Evolutionary conservation across 2,888 invertebrate species (phyloP).

Genomic region (Crepidodera aurea): DNA sequence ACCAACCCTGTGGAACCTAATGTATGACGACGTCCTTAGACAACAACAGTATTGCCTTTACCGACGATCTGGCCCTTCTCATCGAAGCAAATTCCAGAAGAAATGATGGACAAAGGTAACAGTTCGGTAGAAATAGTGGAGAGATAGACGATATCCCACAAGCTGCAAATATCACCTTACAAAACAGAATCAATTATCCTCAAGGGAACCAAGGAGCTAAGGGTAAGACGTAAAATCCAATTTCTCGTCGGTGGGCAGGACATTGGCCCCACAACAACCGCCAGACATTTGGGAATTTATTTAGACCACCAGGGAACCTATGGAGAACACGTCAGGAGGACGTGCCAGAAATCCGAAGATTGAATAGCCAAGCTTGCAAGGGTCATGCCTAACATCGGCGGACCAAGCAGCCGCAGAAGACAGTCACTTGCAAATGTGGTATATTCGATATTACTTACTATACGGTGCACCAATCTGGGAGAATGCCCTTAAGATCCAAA

Average conservation of each 20-base stretch:
- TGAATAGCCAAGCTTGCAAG: neutral
- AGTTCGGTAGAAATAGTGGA: neutral
- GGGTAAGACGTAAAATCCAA: neutral
- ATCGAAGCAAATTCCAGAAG: neutral
- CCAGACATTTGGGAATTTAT: neutral
- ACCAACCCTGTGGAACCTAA: too few species aligned
- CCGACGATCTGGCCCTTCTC: neutral
- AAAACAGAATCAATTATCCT: too few species aligned
- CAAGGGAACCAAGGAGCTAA: too few species aligned
- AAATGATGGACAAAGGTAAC: too few species aligned
- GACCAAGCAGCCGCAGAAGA: neutral
- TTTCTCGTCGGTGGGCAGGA: neutral
- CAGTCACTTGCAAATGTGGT: neutral
- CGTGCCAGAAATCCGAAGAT: neutral
- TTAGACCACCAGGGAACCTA: neutral
- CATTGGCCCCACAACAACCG: too few species aligned
- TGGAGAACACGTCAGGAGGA: too few species aligned
- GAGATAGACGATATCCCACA: neutral
- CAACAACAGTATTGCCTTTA: neutral
- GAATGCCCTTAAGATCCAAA: too few species aligned
- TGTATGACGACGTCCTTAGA: neutral
- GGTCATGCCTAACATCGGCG: too few species aligned
- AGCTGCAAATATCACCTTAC: neutral
- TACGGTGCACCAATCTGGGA: conserved; percentile 1
- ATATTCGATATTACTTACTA: neutral